Conservation (phyloP, 1,140 invertebrate genomes). For the Pinna nobilis region DNA sequence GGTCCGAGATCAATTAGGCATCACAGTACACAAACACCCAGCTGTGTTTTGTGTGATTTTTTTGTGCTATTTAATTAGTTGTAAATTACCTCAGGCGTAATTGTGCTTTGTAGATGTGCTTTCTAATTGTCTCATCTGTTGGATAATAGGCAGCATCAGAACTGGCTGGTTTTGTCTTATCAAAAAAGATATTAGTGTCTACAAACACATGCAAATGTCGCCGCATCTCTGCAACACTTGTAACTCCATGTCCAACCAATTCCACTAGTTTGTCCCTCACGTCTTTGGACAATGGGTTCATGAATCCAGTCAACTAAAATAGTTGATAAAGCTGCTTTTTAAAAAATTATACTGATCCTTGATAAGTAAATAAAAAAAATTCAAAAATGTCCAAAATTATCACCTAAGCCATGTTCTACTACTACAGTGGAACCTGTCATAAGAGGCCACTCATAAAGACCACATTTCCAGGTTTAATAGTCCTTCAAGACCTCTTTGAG, state of each 20-base stretch:
- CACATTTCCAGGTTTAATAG: no score
- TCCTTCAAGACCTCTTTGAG: no score
- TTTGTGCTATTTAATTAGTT: no score
- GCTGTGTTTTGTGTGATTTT: no score
- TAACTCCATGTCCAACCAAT: conserved; percentile 27
- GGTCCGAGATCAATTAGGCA: no score
- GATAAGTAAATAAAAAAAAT: background rate
- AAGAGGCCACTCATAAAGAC: no score
- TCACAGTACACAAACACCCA: no score
- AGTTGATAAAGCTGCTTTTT: background rate
- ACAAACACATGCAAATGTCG: conserved; percentile 32
- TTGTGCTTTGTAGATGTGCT: conserved; percentile 28
- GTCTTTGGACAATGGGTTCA: conserved; percentile 26
- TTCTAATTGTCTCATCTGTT: conserved; percentile 25
- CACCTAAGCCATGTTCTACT: background rate
- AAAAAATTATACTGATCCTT: no score
- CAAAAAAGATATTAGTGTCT: conserved; percentile 9
- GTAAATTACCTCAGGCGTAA: conserved; percentile 16
- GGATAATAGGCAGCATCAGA: conserved; percentile 30
- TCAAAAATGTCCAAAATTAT: background rate
- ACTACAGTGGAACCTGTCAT: no score
- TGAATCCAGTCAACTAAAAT: conserved; percentile 32
- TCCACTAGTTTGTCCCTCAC: conserved; percentile 22
- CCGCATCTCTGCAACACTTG: conserved; percentile 27
- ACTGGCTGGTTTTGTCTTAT: background rate